Evolutionary conservation across 2,113 vertebrate genomes (phyloP), one percentile per base, ranked within the genome.

Genomic region (Eolophus roseicapilla): DNA sequence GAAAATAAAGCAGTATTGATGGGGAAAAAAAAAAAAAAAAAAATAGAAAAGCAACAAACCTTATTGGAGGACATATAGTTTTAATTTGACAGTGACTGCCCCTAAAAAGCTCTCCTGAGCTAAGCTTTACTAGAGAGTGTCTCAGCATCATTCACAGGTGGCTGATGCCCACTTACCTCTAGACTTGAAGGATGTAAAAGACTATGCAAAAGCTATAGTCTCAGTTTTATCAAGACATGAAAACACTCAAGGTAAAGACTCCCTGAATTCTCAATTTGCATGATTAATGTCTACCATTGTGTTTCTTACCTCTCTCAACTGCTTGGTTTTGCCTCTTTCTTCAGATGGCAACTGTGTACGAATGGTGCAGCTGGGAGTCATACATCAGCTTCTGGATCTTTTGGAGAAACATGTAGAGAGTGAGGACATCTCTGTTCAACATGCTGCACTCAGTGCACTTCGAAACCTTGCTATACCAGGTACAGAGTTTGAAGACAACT

Each of bases 391-490:
- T 74, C 97, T 99, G 68, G 98, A 98, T 52, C 87, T 99, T 79
- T 46, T 99, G 96, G 98, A 99, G 96, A 97, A 98, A 16, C 98
- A 98, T 0, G 98, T 98, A 1, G 97, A 97, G 31, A 98, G 98
- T 5, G 98, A 96, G 23, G 98, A 99, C 3, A 94, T 98, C 50
- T 98, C 98, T 10, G 98, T 99, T 17, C 98, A 99, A 71, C 98
- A 99, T 3, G 98, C 98, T 7, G 99, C 98, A 13, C 98, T 99
- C 78, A 98, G 98, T 39, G 98, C 99, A 0, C 98, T 99, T 65
- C 97, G 98, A 88, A 99, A 98, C 94, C 98, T 99, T 10, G 98
- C 99, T 35, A 96, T 99, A 64, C 98, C 98, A 86, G 98, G 99
- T 99, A 93, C 37, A 41, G 27, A 52, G 24, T 1, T 33, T 29